Evolutionary conservation across 1,140 invertebrate species (phyloP), one percentile per base, ranked within the genome.

Genomic region (Anoplolepis gracilipes): DNA sequence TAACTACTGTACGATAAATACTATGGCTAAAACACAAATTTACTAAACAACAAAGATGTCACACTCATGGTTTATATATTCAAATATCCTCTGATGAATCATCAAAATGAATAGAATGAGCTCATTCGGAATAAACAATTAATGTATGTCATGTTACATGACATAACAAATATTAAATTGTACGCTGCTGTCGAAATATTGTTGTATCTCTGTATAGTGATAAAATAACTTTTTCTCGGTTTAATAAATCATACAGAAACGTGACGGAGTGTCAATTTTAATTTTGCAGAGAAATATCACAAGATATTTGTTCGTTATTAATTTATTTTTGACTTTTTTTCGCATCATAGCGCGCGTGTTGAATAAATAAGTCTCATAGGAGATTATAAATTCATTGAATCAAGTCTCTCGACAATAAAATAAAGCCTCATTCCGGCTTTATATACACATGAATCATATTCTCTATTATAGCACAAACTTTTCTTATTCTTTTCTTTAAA

Each of bases 71-170:
- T 82, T 82, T 72, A 79, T 36, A 25, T 69, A 30, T 59, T 82
- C 46, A 82, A 82, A 82, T 73, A 82, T 82, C 36, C 67, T 33
- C 67, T 82, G 78, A 64, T 69, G 78, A 42, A 73, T 82, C 39
- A 30, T 82, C 78, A 72, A 73, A 82, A 82, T 46, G 78, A 82
- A 73, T 73, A 82, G 55, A 72, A 81, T 69, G 65, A 59, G 36
- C 65, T 81, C 65, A 72, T 82, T 70, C 39, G 78, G 42, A n/a
- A 36, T 53, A 82, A 69, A 82, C 53, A 57, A 61, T 72, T 42
- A 59, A 72, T 46, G 36, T 39, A 82, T 36, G 36, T 19, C 28
- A 28, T 13, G 67, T 73, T 61, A 82, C 36, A 73, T 39, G 67
- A 22, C 67, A 36, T 81, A 28, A 70, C 65, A 59, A 72, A 82